phyloP scores from a whole-genome alignment of 2,888 invertebrate species.

The Mellilla xanthometata region DNA sequence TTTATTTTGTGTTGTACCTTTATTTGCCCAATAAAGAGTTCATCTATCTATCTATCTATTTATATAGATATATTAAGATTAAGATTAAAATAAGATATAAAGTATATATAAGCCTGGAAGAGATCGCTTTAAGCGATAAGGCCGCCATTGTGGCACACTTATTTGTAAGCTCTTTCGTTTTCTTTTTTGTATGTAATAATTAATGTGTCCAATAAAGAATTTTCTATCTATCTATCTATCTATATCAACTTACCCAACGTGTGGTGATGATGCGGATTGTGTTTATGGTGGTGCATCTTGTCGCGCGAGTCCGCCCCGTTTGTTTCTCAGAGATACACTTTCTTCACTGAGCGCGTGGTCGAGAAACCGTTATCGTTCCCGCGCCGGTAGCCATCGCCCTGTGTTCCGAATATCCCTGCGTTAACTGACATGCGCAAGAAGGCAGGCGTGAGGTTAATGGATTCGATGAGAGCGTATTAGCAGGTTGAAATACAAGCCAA shows the following conservation, averaged over 20 bases:
- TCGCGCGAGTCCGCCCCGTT: conserved; percentile 91
- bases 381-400: conserved; percentile 93
- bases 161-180: too few relatives aligned
- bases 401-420: conserved; percentile 82
- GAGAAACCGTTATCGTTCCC: conserved; percentile 93
- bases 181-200: too few relatives aligned
- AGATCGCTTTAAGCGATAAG: too few relatives aligned
- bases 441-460: conserved; percentile 53
- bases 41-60: too few relatives aligned
- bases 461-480: conserved; percentile 39
- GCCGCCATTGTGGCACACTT: too few relatives aligned
- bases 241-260: conserved; percentile 83
- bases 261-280: conserved; percentile 83
- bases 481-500: conserved; percentile 37
- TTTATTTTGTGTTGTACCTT: too few relatives aligned
- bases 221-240: too few relatives aligned
- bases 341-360: conserved; percentile 96
- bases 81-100: too few relatives aligned
- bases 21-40: too few relatives aligned
- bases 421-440: conserved; percentile 75
- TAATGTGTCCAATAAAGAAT: too few relatives aligned
- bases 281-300: conserved; percentile 82
- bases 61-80: too few relatives aligned
- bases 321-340: conserved; percentile 96
- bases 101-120: too few relatives aligned